Conservation (phyloP, 2,113 vertebrate species). For the Eulemur macaco region DNA sequence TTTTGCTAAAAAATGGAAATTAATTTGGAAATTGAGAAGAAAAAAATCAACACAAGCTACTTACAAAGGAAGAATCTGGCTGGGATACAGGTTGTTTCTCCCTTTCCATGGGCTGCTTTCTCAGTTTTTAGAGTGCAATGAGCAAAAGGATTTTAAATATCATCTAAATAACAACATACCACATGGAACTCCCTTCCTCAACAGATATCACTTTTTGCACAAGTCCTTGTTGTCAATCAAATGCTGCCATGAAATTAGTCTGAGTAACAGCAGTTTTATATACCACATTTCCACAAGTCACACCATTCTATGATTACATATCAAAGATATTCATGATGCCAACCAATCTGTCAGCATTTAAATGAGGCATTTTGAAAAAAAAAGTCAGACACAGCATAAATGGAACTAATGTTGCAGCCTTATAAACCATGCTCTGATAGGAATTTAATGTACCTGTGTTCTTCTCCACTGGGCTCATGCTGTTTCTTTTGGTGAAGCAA, state of each 20-base stretch:
- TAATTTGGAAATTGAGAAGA: not conserved
- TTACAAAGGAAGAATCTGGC: constrained; percentile 39
- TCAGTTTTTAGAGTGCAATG: not conserved
- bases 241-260: constrained; percentile 51
- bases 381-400: constrained; percentile 58
- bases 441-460: not conserved
- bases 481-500: not conserved
- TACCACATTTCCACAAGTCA: constrained; percentile 73
- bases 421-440: not conserved
- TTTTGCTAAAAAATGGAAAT: constrained; percentile 41
- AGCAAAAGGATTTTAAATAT: constrained; percentile 53
- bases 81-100: not conserved
- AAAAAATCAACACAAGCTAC: not conserved
- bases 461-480: not conserved
- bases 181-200: not conserved
- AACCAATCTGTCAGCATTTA: constrained; percentile 80
- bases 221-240: constrained; percentile 69
- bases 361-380: constrained; percentile 73
- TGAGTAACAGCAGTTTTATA: constrained; percentile 70
- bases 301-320: constrained; percentile 77
- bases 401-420: constrained; percentile 31
- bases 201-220: constrained; percentile 34
- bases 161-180: constrained; percentile 29
- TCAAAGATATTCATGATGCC: constrained; percentile 71
- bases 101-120: not conserved